These are phyloP conservation scores for Coccyzus lansbergi DNA, from an alignment of 2,797 vertebrate species.

Conservation along the genomic window DNA sequence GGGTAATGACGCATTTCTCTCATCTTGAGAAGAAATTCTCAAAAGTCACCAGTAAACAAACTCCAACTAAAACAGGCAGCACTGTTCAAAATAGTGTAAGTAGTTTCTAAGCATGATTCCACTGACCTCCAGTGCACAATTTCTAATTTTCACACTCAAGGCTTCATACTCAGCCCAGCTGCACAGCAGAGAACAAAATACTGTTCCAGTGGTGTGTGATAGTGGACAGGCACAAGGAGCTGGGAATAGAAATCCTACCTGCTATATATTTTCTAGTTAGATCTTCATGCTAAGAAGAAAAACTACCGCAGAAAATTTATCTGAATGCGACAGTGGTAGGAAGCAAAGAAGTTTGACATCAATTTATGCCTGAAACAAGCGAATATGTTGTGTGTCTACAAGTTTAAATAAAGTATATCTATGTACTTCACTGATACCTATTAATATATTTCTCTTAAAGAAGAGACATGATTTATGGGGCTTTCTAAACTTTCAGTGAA, in stretches of 20 bases:
- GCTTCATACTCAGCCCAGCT: not conserved
- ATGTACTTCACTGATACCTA: not conserved
- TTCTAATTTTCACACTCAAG: not conserved
- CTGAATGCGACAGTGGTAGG: not conserved
- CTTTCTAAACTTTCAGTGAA: conserved; percentile 10
- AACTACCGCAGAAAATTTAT: not conserved
- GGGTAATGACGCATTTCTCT: not conserved
- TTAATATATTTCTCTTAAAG: conserved; percentile 19
- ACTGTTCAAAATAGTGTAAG: not conserved
- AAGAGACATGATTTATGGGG: conserved; percentile 36
- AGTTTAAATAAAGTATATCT: not conserved
- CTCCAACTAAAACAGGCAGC: not conserved
- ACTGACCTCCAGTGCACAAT: not conserved
- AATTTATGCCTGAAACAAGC: not conserved
- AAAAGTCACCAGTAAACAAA: too few species aligned
- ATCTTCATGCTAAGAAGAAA: not conserved
- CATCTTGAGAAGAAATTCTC: too few species aligned
- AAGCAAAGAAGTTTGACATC: not conserved
- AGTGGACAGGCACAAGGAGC: not conserved
- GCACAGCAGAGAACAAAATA: not conserved
- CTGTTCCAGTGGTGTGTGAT: not conserved
- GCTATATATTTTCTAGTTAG: not conserved
- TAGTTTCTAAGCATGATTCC: not conserved
- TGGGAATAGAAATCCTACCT: not conserved
- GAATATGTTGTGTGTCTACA: not conserved